Conservation (phyloP, 2,797 vertebrate species). For the Tauraco hartlaubi region DNA sequence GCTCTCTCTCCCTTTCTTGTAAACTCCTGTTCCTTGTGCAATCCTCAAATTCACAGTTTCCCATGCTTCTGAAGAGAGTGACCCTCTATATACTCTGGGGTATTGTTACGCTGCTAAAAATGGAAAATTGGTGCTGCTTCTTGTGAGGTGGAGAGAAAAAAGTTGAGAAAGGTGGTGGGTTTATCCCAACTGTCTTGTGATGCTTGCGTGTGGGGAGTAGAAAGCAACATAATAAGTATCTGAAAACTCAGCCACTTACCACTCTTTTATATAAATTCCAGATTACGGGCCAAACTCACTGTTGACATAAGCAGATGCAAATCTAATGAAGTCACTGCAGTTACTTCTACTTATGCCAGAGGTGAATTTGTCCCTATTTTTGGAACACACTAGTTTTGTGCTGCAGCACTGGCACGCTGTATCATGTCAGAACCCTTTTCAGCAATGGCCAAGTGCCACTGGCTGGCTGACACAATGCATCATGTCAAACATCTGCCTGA, state of each 20-base stretch:
- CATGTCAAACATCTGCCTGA: slow-evolving; percentile 27
- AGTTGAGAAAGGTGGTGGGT: not conserved
- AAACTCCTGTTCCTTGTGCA: not conserved
- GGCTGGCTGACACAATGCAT: not conserved
- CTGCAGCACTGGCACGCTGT: not conserved
- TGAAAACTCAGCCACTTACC: slow-evolving; percentile 24
- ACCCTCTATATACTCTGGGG: not conserved
- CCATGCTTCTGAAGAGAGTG: not conserved
- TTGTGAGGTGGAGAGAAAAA: not conserved
- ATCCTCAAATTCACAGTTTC: not conserved
- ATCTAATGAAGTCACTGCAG: slow-evolving; percentile 54
- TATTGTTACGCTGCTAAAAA: not conserved
- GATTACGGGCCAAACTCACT: not conserved
- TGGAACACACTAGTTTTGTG: not conserved
- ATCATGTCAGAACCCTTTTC: slow-evolving; percentile 16
- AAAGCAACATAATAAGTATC: not conserved
- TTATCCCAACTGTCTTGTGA: not conserved
- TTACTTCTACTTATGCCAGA: slow-evolving; percentile 31
- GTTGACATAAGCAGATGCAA: slow-evolving; percentile 67
- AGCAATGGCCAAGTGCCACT: not conserved
- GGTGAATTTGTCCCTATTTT: slow-evolving; percentile 62
- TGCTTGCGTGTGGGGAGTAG: not conserved
- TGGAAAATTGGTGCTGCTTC: not conserved
- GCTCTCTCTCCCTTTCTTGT: not conserved
- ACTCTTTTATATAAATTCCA: slow-evolving; percentile 15